Base-by-base conservation (phyloP, 2,113 vertebrate species). In the Eonycteris spelaea region DNA sequence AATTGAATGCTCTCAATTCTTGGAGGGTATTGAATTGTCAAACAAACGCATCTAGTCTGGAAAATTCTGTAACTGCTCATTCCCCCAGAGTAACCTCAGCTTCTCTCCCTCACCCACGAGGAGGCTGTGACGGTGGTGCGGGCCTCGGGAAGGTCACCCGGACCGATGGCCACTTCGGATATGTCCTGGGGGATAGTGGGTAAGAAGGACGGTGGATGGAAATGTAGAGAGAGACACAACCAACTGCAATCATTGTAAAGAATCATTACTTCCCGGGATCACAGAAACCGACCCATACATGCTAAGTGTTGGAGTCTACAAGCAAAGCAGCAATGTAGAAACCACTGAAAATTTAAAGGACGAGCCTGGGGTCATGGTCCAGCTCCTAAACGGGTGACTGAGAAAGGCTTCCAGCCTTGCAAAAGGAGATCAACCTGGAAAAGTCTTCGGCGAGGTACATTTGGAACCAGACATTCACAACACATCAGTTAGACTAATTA, bases 401-500 rank as follows among this genome's bases (percentile, higher is more conserved):
- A 57, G 40, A 71, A 48, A 48, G 43, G 7, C 67, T 70, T 33
- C 61, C 33, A 12, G 26, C 4, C 45, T 30, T 77, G 12, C 7
- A 4, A 55, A 61, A 48, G 33, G 61, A 30, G 43, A 21, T 33
- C 33, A 1, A 3, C 38, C 33, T 15, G 24, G 59, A 21, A 90
- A 57, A 30, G 26, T 51, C 40, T 40, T 22, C 51, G 74, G 43
- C 94, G n/a, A 89, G 35, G 30, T 55, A 0, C 6, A 22, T 40
- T 59, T 83, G 28, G 43, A 94, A 55, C 30, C 61, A 82, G 73
- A 33, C 26, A 19, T 28, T 92, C 71, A 30, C 30, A 59, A 35
- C 59, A 33, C 19, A 53, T 43, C 22, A 74, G 30, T 92, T 79
- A 68, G 33, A 91, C 77, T 48, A 71, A 94, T 61, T 33, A 73